Evolutionary conservation across 1,140 invertebrate species (phyloP), one percentile per base, ranked within the genome.

Genomic region (Lamellibrachia luymesi): DNA sequence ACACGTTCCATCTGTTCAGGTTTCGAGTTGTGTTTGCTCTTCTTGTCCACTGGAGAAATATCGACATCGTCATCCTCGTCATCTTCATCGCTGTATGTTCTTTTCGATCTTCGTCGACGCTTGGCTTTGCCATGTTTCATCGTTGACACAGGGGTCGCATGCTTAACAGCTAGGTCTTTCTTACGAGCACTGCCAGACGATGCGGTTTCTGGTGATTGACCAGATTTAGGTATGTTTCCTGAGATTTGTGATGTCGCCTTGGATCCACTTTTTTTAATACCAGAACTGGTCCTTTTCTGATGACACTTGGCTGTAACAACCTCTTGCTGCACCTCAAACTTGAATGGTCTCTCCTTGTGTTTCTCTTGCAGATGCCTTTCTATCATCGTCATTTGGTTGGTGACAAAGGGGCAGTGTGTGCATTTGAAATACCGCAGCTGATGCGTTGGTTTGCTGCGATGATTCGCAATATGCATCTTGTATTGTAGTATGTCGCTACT

Each of bases 291-390:
- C 2, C 64, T 22, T 17, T 10, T 80, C 0, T 22, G 64, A 22
- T 80, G 13, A 10, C 13, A 4, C 64, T 80, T 80, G 13, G 64
- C 64, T 8, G 64, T 22, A 17, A 93, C 80, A 4, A 52, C 89
- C 38, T 93, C 93, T 64, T 93, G 93, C 38, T 92, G 52, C 25
- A 93, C 93, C 51, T 93, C 93, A 56, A 92, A 93, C 25, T 91
- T 50, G 93, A 93, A 93, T 8, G 91, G 90, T 27, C 92, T 89
- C 38, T 50, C 17, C 17, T 56, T 10, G 50, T 93, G 93, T 8
- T 27, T 92, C 50, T 93, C 93, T 91, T 38, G 51, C 90, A 93
- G 52, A 49, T 93, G 93, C 51, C 91, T 89, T 64, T 93, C 93
- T 25, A 93, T 91, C 49, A 90, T 92, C 22, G 56, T 91, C 93